Evolutionary conservation across 2,113 vertebrate species (phyloP), one percentile per base, ranked within the genome.

Genomic region (Triplophysa dalaica): DNA sequence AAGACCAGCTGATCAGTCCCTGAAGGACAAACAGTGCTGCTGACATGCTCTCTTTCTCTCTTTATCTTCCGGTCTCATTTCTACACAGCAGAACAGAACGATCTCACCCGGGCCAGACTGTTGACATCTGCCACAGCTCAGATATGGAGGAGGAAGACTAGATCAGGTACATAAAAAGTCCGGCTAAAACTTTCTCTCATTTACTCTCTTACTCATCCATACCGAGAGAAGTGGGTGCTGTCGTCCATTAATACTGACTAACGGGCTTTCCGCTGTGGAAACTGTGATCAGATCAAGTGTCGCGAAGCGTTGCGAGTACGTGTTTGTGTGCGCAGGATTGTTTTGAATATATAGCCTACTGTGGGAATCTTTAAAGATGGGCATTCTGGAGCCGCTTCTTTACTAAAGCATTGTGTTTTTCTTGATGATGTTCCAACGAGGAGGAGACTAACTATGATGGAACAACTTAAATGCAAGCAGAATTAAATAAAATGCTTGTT

Each of bases 1-100:
- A 45, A 77, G 43, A 68, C 17, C 75, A 77, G 75, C 75, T 77
- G 75, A 77, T 77, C 62, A 65, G 61, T 26, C 75, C 75, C 75
- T 52, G 45, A 61, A 77, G 75, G 61, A 77, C 43, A 65, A 52
- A 54, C 62, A 21, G 22, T 65, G 17, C 48, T 63, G 73, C 73
- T 10, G 70, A 72, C 26, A 21, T n/a, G 1, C 54, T 58, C 19
- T 8, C 8, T 21, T 21, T 58, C 54, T 58, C 54, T 58, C 69
- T 72, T 29, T 60, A 61, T 74, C 54, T 21, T 43, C 41, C 54
- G 70, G n/a, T 61, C 54, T 74, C 54, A 33, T 74, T 38, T 50
- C 22, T 24, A 19, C 21, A 75, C 26, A 43, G 73, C 73, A 75
- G 73, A 75, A 63, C 58, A 63, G 45, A 48, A 41, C 63, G 73